Conservation (phyloP, 1,140 invertebrate species). For the Conus betulinus region DNA sequence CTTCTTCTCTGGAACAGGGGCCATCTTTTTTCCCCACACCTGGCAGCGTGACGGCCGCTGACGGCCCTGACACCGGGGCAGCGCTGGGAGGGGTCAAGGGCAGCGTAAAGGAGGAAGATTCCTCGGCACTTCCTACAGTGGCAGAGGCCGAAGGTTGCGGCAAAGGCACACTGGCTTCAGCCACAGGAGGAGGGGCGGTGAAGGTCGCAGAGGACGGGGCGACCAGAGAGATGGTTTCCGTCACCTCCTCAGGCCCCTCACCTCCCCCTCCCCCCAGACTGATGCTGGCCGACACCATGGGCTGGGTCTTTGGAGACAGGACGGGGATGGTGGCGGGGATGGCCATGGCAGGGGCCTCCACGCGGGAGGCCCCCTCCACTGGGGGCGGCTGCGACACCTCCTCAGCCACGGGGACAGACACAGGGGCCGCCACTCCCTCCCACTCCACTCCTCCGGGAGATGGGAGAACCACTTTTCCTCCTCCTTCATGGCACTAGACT, state of each 20-base stretch:
- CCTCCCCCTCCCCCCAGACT: background rate
- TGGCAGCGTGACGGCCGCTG: background rate
- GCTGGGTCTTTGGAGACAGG: background rate
- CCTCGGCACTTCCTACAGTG: background rate
- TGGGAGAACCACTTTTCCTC: too few species aligned
- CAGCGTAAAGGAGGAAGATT: constrained; percentile 18
- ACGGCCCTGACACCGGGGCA: background rate
- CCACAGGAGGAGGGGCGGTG: background rate
- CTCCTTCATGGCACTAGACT: too few species aligned
- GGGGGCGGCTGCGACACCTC: too few species aligned
- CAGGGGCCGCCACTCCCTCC: too few species aligned
- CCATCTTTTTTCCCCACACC: background rate
- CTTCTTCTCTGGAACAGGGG: background rate
- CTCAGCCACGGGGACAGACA: too few species aligned
- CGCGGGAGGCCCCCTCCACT: too few species aligned
- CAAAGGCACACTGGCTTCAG: constrained; percentile 8
- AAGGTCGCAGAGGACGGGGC: background rate
- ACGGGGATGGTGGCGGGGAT: constrained; percentile 2
- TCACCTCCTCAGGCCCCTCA: background rate
- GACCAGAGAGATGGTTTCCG: background rate
- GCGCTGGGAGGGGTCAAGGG: constrained; percentile 1
- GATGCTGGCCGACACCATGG: background rate
- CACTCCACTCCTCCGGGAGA: too few species aligned
- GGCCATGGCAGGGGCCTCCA: background rate
- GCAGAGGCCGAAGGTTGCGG: background rate